phyloP scores from a whole-genome alignment of 2,113 vertebrate genomes.

The Zingel zingel region DNA sequence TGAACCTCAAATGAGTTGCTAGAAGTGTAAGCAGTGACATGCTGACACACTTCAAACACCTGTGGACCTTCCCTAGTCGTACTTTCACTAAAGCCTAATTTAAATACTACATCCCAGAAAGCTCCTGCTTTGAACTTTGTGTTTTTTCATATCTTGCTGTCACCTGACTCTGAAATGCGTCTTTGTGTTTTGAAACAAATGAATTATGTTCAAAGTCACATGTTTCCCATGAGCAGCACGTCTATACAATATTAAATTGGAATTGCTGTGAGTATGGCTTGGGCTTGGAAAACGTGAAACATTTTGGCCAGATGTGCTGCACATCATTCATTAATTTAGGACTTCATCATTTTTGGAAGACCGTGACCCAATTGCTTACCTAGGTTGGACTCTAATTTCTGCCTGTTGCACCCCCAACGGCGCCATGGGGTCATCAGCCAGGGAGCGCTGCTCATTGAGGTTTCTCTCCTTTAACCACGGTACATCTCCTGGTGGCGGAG shows the following conservation, averaged over 20 bases:
- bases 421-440: neutral
- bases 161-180: slow-evolving; percentile 30
- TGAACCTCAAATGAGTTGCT: slow-evolving; percentile 44
- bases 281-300: slow-evolving; percentile 20
- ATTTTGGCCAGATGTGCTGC: slow-evolving; percentile 28
- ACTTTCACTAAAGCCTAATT: slow-evolving; percentile 53
- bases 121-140: slow-evolving; percentile 47
- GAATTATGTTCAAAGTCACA: slow-evolving; percentile 19
- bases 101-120: slow-evolving; percentile 44
- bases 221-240: slow-evolving; percentile 46
- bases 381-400: neutral
- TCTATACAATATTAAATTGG: slow-evolving; percentile 52
- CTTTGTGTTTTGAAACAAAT: slow-evolving; percentile 58
- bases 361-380: slow-evolving; percentile 1
- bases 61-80: slow-evolving; percentile 24
- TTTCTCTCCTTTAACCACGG: neutral
- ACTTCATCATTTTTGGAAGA: slow-evolving; percentile 35
- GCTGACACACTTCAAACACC: slow-evolving; percentile 57
- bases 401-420: neutral
- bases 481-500: neutral
- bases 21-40: slow-evolving; percentile 18
- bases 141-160: slow-evolving; percentile 37
- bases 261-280: slow-evolving; percentile 2
- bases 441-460: neutral
- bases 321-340: slow-evolving; percentile 37